Evolutionary conservation across 2,888 invertebrate genomes (phyloP), one percentile per base, ranked within the genome.

Genomic region (Platycheirus rosarum): DNA sequence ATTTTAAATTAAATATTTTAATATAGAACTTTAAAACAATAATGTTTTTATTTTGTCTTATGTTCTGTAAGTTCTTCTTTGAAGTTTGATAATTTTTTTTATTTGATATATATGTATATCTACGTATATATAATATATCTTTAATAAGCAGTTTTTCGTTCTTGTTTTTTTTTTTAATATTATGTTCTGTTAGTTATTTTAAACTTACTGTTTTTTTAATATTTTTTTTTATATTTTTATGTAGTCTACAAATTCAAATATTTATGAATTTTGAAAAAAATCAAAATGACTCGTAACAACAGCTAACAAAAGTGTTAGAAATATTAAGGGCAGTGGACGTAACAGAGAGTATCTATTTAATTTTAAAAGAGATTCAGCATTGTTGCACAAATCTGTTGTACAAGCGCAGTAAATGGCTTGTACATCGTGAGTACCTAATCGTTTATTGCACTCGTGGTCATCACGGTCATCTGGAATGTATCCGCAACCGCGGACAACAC

Each of bases 401-500:
- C 97, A 97, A 74, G 95, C 92, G 89, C 97, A 97, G 89, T 96
- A 96, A 1, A 92, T 91, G 62, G 95, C 93, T 85, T 93, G 93
- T 0, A 97, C 93, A 85, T 94, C 94, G 84, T 95, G 95, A 13
- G 94, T 95, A 35, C 96, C 96, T 11, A 93, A 92, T 79, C 95
- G 93, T 85, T 92, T 92, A 84, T 93, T 89, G 88, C 96, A 96
- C 5, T 92, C 91, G 76, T 92, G 92, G 86, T 93, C 92, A 86
- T 93, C 93, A 63, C 90, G 91, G 2, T 91, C 92, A 84, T 95
- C 95, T 18, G 92, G 92, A 55, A 96, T 91, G 90, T 95, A 97
- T 1, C 96, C 97, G 86, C 97, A 97, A 74, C 94, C 93, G 40
- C 97, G 93, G 3, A 96, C 94, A n/a, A 96, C 92, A 40, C 96